Evolutionary conservation across 2,888 invertebrate genomes (phyloP).

Genomic region (Plagodis dolabraria): DNA sequence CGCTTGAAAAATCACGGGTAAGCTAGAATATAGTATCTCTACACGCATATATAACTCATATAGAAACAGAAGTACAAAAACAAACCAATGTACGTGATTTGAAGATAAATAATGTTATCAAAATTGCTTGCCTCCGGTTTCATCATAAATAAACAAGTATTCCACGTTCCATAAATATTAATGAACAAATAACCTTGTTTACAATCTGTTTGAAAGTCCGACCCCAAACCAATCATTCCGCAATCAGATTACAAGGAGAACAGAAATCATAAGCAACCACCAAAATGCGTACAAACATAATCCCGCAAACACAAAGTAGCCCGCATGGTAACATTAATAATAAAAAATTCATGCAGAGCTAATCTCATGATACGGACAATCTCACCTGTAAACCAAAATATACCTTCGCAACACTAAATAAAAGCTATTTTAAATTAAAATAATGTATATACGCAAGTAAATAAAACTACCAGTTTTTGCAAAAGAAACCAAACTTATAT

Average conservation of each 20-base stretch:
- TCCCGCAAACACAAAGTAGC: constrained; percentile 19
- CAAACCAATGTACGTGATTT: too few relatives aligned
- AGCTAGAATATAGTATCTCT: too few relatives aligned
- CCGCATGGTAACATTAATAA: constrained; percentile 48
- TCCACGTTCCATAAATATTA: constrained; percentile 8
- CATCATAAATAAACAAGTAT: background rate
- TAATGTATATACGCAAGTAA: background rate
- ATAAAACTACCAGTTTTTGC: constrained; percentile 1
- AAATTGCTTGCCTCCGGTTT: background rate
- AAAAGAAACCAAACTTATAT: constrained; percentile 15
- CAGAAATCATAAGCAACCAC: constrained; percentile 26
- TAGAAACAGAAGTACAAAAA: too few relatives aligned
- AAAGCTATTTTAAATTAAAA: too few relatives aligned
- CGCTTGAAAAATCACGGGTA: too few relatives aligned
- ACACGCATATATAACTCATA: too few relatives aligned
- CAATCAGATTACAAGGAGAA: constrained; percentile 30
- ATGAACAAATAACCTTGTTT: constrained; percentile 8
- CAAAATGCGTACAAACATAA: constrained; percentile 19
- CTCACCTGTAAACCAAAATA: constrained; percentile 7
- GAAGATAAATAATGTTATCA: background rate
- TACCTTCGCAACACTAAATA: background rate
- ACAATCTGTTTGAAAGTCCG: constrained; percentile 8
- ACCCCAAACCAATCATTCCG: constrained; percentile 16
- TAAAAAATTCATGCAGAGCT: constrained; percentile 67
- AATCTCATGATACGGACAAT: constrained; percentile 53